Base-by-base conservation (phyloP, 2,113 vertebrate genomes). In the Cathartes aura region DNA sequence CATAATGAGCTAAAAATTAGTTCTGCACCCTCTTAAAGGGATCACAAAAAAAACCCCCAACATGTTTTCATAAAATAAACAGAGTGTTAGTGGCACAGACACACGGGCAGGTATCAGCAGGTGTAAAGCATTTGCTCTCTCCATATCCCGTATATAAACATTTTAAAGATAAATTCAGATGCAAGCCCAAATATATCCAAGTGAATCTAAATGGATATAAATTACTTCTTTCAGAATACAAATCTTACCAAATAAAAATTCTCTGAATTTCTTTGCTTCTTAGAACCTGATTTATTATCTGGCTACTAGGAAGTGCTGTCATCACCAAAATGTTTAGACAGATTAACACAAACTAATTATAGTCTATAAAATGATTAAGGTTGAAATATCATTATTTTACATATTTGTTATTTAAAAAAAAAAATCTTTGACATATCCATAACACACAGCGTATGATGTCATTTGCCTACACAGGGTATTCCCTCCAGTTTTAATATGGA, bases 1-100 rank as follows among this genome's bases (percentile, higher is more conserved):
- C 74, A 20, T 96, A 98, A 97, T 84, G 93, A 97, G 94, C 94
- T 96, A 93, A 96, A 97, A 97, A 96, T 98, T 95, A 96, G 94
- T 78, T 96, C 94, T 95, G 75, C 93, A 80, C 89, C 82, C 74
- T 97, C 70, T 76, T 95, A 95, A 95, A 97, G 80, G 66, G 72
- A 96, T 97, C 9, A 67, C 45, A 56, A 42, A 64, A 58, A 4
- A 55, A 62, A 68, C 36, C 29, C 29, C 14, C 58, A 17, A 40
- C 30, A 32, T 34, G 45, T 74, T 93, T 91, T 74, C 81, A 56
- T 85, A 94, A 93, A 96, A 89, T 89, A 95, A 87, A 85, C 42
- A 42, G 30, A 78, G 58, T 17, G n/a, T 56, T 38, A 90, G 81
- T 63, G 64, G 47, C 68, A 66, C 89, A 90, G 94, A 75, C 52